Evolutionary conservation across 2,113 vertebrate species (phyloP).

Genomic region (Xenus cinereus): DNA sequence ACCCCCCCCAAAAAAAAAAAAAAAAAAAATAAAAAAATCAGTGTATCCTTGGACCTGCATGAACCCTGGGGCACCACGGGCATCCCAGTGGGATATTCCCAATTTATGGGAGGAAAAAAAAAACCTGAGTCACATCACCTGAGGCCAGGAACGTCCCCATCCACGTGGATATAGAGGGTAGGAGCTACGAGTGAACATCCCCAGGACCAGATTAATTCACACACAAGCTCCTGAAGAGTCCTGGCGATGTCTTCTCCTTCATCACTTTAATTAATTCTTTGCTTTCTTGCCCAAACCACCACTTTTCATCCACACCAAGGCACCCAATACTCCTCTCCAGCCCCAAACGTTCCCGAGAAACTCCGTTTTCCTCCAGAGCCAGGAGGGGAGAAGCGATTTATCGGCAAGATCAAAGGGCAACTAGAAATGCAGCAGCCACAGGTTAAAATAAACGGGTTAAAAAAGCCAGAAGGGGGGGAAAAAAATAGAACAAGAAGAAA

Average conservation of each 20-base stretch:
- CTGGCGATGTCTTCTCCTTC: rapidly evolving
- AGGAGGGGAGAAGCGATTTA: background rate
- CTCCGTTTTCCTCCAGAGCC: background rate
- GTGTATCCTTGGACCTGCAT: background rate
- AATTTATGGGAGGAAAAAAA: background rate
- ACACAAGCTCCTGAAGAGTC: background rate
- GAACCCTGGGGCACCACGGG: too few species aligned
- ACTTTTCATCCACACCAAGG: background rate
- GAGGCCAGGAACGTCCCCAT: background rate
- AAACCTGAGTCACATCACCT: rapidly evolving
- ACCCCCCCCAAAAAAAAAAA: background rate
- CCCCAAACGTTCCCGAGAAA: background rate
- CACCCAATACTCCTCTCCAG: background rate
- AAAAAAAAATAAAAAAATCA: background rate
- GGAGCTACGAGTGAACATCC: too few species aligned
- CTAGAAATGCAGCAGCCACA: background rate
- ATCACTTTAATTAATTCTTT: rapidly evolving
- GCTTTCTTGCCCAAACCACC: background rate
- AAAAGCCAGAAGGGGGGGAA: background rate
- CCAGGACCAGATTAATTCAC: background rate
- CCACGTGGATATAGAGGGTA: rapidly evolving
- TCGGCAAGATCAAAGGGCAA: background rate
- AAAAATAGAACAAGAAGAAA: background rate
- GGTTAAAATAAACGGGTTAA: background rate
- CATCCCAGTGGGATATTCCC: too few species aligned